phyloP scores from a whole-genome alignment of 2,113 vertebrate genomes.

The Entomyzon cyanotis region DNA sequence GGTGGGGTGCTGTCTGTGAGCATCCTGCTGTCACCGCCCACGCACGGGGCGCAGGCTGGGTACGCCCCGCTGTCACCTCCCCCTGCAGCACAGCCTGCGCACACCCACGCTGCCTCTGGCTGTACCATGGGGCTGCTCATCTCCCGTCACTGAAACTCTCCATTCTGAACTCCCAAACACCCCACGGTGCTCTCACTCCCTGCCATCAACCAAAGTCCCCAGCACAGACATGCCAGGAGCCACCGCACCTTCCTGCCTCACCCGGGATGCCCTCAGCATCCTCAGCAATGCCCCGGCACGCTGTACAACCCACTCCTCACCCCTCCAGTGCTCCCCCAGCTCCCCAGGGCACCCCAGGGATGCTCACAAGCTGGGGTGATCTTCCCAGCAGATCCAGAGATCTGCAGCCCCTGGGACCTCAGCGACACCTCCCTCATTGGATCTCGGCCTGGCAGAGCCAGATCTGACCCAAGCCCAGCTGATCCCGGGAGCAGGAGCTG shows the following conservation, averaged over 20 bases:
- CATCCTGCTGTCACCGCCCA: neutral
- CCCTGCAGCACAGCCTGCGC: neutral
- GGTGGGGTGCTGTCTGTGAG: neutral
- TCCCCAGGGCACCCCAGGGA: neutral
- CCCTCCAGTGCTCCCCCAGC: neutral
- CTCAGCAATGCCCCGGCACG: rapidly evolving
- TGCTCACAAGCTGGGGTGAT: neutral
- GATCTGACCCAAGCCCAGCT: neutral
- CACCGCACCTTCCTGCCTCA: neutral
- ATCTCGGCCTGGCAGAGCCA: rapidly evolving
- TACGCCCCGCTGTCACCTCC: neutral
- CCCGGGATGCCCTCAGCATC: rapidly evolving
- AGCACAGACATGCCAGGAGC: neutral
- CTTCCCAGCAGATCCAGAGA: neutral
- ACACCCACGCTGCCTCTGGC: neutral
- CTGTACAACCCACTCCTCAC: rapidly evolving
- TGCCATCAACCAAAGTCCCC: neutral
- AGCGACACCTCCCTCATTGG: rapidly evolving
- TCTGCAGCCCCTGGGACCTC: neutral
- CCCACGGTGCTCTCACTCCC: rapidly evolving
- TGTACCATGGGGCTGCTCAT: rapidly evolving
- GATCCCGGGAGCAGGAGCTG: neutral
- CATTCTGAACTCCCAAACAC: neutral
- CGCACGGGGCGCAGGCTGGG: rapidly evolving
- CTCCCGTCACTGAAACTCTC: neutral